Percentiles rank a stretch among this genome's conserved stretches.
Conservation (phyloP, 2,797 vertebrate species). For the Brotula barbata region DNA sequence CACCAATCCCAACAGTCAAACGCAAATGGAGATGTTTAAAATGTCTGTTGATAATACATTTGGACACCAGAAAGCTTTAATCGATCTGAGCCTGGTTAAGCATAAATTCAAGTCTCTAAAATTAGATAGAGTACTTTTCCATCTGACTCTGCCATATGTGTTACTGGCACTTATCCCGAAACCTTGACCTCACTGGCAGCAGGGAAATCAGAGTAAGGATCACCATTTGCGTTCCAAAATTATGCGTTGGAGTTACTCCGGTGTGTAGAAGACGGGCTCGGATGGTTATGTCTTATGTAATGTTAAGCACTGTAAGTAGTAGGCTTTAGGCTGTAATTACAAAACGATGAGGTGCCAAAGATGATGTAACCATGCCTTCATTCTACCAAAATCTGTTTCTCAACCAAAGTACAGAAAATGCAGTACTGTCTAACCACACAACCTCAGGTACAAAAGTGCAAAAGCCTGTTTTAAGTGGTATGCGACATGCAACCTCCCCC, state of each 20-base stretch:
- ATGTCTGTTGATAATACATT: neutral
- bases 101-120: slow-evolving; percentile 37
- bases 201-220: no score
- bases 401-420: no score
- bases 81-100: neutral
- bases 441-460: no score
- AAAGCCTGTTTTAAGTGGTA: no score
- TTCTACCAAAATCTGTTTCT: slow-evolving; percentile 58
- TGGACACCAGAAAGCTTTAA: slow-evolving; percentile 42
- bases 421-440: no score
- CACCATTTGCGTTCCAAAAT: no score
- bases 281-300: slow-evolving; percentile 60
- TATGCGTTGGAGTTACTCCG: no score
- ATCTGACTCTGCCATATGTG: slow-evolving; percentile 26
- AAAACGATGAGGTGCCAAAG: slow-evolving; percentile 63
- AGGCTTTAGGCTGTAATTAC: no score
- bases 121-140: slow-evolving; percentile 31
- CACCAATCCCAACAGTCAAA: neutral
- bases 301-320: slow-evolving; percentile 22
- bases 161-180: neutral
- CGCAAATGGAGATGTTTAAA: neutral
- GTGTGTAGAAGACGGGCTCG: neutral
- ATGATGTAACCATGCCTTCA: slow-evolving; percentile 67
- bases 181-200: neutral
- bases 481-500: no score